phyloP scores from a whole-genome alignment of 2,113 vertebrate species.

The Oceanodroma tethys region DNA sequence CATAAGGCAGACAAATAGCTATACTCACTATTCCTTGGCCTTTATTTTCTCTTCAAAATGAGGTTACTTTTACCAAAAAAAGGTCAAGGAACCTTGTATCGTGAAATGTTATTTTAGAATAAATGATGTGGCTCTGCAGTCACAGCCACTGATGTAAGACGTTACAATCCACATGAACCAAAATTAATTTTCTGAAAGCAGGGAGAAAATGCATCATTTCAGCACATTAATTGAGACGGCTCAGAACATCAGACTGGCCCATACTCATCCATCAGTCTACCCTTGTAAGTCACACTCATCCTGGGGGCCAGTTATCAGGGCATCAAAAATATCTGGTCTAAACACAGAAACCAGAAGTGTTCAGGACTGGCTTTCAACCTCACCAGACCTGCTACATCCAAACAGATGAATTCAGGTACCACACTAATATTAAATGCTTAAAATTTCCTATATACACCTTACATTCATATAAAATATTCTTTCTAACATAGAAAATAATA shows the following conservation, averaged over 20 bases:
- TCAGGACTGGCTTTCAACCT: background rate
- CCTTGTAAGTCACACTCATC: background rate
- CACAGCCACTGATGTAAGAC: slow-evolving; percentile 18
- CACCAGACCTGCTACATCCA: background rate
- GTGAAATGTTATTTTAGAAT: slow-evolving; percentile 26
- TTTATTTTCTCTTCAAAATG: slow-evolving; percentile 53
- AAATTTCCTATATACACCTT: background rate
- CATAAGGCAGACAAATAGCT: slow-evolving; percentile 24
- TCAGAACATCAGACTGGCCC: background rate
- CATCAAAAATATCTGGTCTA: background rate
- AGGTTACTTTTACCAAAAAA: slow-evolving; percentile 57
- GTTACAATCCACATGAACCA: slow-evolving; percentile 21
- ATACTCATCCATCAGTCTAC: background rate
- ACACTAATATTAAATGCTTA: background rate
- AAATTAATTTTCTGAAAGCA: slow-evolving; percentile 42
- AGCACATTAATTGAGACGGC: background rate
- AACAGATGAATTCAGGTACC: background rate
- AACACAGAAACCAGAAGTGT: background rate
- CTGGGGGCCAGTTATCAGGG: background rate
- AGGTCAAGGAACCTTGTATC: slow-evolving; percentile 29
- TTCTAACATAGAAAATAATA: background rate
- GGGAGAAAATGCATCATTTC: slow-evolving; percentile 44
- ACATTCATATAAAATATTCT: background rate
- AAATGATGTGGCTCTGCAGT: slow-evolving; percentile 48
- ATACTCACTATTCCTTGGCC: slow-evolving; percentile 33